A percentile compares a stretch with the other conserved stretches of the same genome.
Conservation (phyloP, 2,888 invertebrate species). For the Crepidodera aurea region DNA sequence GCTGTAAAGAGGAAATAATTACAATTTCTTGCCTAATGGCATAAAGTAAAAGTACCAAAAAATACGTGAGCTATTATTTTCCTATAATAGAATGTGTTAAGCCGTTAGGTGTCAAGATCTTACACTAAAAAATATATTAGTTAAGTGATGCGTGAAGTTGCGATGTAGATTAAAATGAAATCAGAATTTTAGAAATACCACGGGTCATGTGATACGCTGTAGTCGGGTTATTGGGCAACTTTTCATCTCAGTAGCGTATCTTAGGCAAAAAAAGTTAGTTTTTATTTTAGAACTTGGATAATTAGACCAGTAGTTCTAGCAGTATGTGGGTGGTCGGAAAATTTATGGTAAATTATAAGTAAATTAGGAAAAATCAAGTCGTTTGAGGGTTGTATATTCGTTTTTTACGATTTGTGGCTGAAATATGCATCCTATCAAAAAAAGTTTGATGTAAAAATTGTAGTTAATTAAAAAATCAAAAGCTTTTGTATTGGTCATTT, state of each 20-base stretch:
- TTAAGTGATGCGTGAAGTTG: conserved; percentile 28
- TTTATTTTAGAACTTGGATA: too few relatives aligned
- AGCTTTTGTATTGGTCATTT: too few relatives aligned
- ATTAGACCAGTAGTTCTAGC: too few relatives aligned
- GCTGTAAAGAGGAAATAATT: conserved; percentile 35
- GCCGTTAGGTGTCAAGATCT: conserved; percentile 31
- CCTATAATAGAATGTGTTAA: conserved; percentile 30
- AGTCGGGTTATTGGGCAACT: not conserved
- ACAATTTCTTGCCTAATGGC: conserved; percentile 29
- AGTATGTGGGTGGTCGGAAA: too few relatives aligned
- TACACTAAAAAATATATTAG: conserved; percentile 20
- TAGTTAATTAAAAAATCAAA: too few relatives aligned
- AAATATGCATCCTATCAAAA: too few relatives aligned
- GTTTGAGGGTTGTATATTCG: too few relatives aligned
- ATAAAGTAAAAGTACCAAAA: conserved; percentile 35
- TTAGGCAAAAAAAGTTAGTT: too few relatives aligned
- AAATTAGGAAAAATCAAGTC: too few relatives aligned
- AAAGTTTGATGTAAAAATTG: too few relatives aligned
- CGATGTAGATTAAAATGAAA: conserved; percentile 28
- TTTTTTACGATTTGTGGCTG: too few relatives aligned
- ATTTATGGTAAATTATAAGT: too few relatives aligned
- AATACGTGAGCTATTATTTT: conserved; percentile 36
- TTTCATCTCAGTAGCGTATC: conserved; percentile 3
- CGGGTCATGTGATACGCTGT: conserved; percentile 17
- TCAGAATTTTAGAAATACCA: conserved; percentile 28